A percentile compares a stretch with the other conserved stretches of the same genome.
Conservation (phyloP, 1,140 invertebrate species). For the Sarcophaga peregrina region DNA sequence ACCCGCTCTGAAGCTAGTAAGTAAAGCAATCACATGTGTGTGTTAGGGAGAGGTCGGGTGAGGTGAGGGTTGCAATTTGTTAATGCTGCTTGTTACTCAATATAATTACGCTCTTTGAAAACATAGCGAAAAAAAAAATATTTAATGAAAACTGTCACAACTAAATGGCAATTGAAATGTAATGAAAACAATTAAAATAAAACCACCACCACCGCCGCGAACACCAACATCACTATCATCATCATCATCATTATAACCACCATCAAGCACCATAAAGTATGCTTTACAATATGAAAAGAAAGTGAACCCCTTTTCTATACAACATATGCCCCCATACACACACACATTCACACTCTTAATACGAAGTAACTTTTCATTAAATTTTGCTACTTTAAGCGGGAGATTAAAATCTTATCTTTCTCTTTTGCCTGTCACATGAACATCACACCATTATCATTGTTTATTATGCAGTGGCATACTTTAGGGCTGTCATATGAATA, state of each 20-base stretch:
- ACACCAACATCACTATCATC: neutral
- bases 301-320: slow-evolving; percentile 4
- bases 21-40: neutral
- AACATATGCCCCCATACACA: neutral
- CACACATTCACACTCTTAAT: neutral
- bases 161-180: neutral
- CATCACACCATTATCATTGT: neutral
- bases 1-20: neutral
- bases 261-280: neutral
- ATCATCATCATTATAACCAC: no score
- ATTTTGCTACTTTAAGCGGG: neutral
- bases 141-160: slow-evolving; percentile 12
- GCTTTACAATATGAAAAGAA: neutral
- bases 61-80: slow-evolving; percentile 6
- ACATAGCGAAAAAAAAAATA: neutral
- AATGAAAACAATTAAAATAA: neutral
- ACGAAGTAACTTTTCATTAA: neutral
- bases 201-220: neutral
- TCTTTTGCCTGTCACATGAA: neutral
- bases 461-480: slow-evolving; percentile 15
- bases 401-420: slow-evolving; percentile 30
- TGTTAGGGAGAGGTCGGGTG: neutral
- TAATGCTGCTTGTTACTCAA: neutral
- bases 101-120: neutral
- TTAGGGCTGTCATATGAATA: neutral